phyloP scores from a whole-genome alignment of 2,797 vertebrate genomes.

The Fistularia tabacaria region DNA sequence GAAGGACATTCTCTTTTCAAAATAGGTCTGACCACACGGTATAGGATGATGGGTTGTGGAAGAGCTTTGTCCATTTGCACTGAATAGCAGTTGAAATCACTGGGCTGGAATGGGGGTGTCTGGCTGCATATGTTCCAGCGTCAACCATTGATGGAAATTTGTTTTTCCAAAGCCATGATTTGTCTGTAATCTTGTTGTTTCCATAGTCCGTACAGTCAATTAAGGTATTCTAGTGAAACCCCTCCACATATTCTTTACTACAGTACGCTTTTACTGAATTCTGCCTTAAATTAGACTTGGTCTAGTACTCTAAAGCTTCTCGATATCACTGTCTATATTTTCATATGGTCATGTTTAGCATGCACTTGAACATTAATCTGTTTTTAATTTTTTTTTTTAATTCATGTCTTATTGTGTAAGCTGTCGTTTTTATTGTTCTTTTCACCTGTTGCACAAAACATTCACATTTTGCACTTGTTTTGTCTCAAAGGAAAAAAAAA shows the following conservation, averaged over 20 bases:
- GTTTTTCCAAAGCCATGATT: slow-evolving; percentile 35
- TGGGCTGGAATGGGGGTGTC: slow-evolving; percentile 39
- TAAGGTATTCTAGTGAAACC: too few species aligned
- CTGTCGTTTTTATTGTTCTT: slow-evolving; percentile 34
- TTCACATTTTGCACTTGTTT: slow-evolving; percentile 72
- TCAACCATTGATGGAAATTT: slow-evolving; percentile 11
- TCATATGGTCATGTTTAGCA: slow-evolving; percentile 53
- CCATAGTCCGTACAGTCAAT: slow-evolving; percentile 18
- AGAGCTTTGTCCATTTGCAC: slow-evolving; percentile 60
- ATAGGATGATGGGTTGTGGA: slow-evolving; percentile 28
- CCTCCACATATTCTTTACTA: slow-evolving; percentile 37
- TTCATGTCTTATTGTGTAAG: slow-evolving; percentile 36
- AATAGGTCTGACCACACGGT: slow-evolving; percentile 45
- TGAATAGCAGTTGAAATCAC: slow-evolving; percentile 61
- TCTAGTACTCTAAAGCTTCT: slow-evolving; percentile 41
- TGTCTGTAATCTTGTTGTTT: slow-evolving; percentile 23
- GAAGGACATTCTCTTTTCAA: slow-evolving; percentile 7
- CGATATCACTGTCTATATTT: slow-evolving; percentile 59
- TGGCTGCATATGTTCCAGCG: slow-evolving; percentile 11
- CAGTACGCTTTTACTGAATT: slow-evolving; percentile 45
- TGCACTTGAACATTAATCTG: slow-evolving; percentile 69
- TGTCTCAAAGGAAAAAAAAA: slow-evolving; percentile 32
- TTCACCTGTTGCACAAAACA: slow-evolving; percentile 73
- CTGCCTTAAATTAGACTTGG: slow-evolving; percentile 59
- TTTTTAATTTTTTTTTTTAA: slow-evolving; percentile 40